Conservation (phyloP, 2,888 invertebrate genomes). For the Hymenopus coronatus region DNA sequence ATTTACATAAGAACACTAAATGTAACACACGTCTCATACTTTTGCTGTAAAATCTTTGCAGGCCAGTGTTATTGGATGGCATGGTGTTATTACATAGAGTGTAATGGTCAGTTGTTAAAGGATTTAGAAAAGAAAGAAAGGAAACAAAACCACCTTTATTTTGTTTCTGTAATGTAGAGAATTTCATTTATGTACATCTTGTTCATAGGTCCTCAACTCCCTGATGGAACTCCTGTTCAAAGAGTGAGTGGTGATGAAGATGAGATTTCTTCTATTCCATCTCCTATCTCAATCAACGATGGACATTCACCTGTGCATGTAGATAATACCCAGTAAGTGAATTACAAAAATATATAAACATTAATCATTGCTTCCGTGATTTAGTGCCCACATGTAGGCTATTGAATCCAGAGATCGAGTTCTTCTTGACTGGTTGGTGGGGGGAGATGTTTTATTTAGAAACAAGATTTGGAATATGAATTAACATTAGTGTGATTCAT, state of each 20-base stretch:
- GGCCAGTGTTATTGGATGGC: too few species aligned
- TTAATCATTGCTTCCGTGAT: neutral
- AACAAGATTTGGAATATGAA: too few species aligned
- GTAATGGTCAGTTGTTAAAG: too few species aligned
- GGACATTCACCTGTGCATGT: slow-evolving; percentile 15
- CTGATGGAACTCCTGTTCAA: slow-evolving; percentile 26
- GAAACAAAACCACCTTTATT: too few species aligned
- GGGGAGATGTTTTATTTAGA: too few species aligned
- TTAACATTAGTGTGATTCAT: too few species aligned
- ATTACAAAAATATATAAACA: neutral
- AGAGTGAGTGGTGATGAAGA: slow-evolving; percentile 40
- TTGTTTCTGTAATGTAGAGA: neutral
- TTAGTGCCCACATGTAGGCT: neutral
- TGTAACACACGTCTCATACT: too few species aligned
- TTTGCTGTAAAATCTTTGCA: too few species aligned
- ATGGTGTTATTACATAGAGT: too few species aligned
- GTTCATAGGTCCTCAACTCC: slow-evolving; percentile 13
- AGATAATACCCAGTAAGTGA: neutral
- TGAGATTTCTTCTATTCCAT: slow-evolving; percentile 43
- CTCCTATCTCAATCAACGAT: slow-evolving; percentile 38
- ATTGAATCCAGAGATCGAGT: neutral
- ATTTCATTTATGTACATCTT: neutral
- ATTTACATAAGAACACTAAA: too few species aligned
- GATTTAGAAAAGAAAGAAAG: too few species aligned
- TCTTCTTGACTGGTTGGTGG: too few species aligned